Percentiles rank a stretch among this genome's conserved stretches.
Evolutionary conservation across 2,113 vertebrate species (phyloP).

Genomic region (Pithys albifrons): DNA sequence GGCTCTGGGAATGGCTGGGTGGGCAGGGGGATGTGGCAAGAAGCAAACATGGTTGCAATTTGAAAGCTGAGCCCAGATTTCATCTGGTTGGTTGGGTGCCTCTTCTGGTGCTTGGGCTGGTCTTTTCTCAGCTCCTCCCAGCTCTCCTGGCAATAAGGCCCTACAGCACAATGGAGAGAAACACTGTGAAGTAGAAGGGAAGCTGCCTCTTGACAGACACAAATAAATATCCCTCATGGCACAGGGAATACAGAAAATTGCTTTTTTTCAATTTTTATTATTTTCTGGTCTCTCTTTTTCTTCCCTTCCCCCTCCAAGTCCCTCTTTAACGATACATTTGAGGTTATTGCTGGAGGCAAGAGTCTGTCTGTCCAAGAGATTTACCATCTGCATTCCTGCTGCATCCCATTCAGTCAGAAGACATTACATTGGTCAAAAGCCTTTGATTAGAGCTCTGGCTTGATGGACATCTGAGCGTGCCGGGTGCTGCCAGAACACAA

Average conservation of each 20-base stretch:
- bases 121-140: not conserved
- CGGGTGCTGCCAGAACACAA: not conserved
- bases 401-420: not conserved
- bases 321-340: not conserved
- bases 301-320: not conserved
- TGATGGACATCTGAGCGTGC: not conserved
- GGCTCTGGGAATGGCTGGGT: rapidly evolving
- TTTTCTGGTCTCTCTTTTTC: not conserved
- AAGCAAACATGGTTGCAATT: not conserved
- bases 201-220: not conserved
- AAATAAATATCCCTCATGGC: not conserved
- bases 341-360: not conserved
- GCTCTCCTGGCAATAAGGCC: not conserved
- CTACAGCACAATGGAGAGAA: not conserved
- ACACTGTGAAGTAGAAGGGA: not conserved
- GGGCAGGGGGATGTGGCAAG: not conserved
- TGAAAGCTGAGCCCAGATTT: not conserved
- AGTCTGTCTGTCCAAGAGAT: not conserved
- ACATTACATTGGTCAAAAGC: not conserved
- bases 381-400: conserved; percentile 15
- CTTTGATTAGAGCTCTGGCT: not conserved
- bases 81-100: not conserved
- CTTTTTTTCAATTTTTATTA: not conserved
- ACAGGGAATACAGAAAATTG: not conserved
- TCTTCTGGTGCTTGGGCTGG: not conserved